These are phyloP conservation scores for Sphenopsis melanotis DNA, from an alignment of 2,797 vertebrate species.

Conservation along the genomic window DNA sequence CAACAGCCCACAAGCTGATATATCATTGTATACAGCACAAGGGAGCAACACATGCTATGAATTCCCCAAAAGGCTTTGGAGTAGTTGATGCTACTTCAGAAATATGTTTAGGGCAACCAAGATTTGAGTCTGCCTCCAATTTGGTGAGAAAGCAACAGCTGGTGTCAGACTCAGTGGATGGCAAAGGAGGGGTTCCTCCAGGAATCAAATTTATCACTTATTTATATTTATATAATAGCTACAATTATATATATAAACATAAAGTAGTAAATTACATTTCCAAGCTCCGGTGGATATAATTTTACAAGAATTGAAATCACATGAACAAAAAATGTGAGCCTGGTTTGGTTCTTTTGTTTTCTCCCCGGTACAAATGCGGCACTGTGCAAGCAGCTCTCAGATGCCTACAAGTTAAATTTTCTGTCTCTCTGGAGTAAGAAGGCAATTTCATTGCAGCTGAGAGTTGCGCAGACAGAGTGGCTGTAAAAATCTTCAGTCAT, in stretches of 20 bases:
- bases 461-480: neutral
- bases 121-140: neutral
- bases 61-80: neutral
- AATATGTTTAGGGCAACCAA: neutral
- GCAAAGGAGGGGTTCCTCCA: neutral
- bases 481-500: constrained; percentile 32
- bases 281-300: neutral
- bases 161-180: neutral
- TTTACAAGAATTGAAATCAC: neutral
- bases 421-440: constrained; percentile 28
- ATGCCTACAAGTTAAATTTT: constrained; percentile 37
- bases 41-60: neutral
- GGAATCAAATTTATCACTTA: neutral
- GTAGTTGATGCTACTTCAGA: neutral
- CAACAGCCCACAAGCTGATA: neutral
- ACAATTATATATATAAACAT: neutral
- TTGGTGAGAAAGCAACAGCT: neutral
- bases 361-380: neutral
- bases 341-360: neutral
- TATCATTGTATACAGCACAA: neutral
- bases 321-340: neutral
- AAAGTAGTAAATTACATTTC: neutral
- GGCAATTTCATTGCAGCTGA: constrained; percentile 31
- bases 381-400: neutral
- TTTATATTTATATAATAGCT: neutral